Percentiles rank a stretch among this genome's conserved stretches.
phyloP scores from a whole-genome alignment of 2,113 vertebrate species.

The Chaenocephalus aceratus region DNA sequence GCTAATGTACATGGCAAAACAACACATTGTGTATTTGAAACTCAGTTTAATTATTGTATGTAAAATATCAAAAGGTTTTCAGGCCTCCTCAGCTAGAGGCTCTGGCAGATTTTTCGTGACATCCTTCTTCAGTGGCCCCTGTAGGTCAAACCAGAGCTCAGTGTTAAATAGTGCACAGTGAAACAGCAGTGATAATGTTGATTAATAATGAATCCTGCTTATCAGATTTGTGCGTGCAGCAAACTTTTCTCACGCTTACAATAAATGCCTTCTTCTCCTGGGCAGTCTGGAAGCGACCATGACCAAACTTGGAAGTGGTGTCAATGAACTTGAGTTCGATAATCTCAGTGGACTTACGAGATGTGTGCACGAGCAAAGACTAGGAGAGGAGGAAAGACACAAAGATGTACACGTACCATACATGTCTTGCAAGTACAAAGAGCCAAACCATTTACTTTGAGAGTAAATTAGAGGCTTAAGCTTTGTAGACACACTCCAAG shows the following conservation, averaged over 20 bases:
- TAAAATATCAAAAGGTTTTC: constrained; percentile 9
- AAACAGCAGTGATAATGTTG: background rate
- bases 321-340: constrained; percentile 98
- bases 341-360: constrained; percentile 90
- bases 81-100: constrained; percentile 64
- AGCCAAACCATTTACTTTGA: background rate
- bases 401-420: background rate
- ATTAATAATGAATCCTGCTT: background rate
- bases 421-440: background rate
- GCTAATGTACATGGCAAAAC: background rate
- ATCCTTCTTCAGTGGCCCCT: constrained; percentile 95
- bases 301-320: constrained; percentile 97
- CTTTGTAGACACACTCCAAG: background rate
- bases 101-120: constrained; percentile 66
- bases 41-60: constrained; percentile 40
- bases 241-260: constrained; percentile 77
- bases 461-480: background rate
- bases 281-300: constrained; percentile 96
- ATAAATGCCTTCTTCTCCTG: constrained; percentile 98
- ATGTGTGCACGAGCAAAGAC: constrained; percentile 94
- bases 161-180: constrained; percentile 5
- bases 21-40: background rate
- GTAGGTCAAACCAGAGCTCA: constrained; percentile 37
- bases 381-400: constrained; percentile 47
- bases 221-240: background rate